Evolutionary conservation across 2,113 vertebrate genomes (phyloP).

Genomic region (Mormyrus lacerda): DNA sequence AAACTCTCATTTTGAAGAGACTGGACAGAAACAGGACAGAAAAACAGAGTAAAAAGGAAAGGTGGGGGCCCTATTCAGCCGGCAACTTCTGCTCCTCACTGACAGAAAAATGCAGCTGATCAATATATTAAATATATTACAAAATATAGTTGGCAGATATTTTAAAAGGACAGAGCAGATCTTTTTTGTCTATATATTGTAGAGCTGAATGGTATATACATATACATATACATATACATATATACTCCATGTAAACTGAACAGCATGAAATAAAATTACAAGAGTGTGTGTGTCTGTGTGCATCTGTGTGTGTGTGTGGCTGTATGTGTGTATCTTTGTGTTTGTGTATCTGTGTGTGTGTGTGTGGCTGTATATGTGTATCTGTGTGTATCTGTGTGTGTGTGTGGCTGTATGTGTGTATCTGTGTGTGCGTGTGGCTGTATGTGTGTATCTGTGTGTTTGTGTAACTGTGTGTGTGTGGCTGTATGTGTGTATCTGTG

Average conservation of each 20-base stretch:
- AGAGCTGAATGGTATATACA: neutral
- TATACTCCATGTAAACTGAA: too few species aligned
- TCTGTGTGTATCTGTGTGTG: too few species aligned
- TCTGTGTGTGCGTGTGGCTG: too few species aligned
- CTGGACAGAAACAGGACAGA: neutral
- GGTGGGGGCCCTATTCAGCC: neutral
- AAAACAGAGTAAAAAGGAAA: neutral
- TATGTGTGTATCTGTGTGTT: too few species aligned
- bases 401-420: too few species aligned
- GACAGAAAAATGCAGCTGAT: neutral
- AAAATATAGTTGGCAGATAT: neutral
- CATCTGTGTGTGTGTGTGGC: too few species aligned
- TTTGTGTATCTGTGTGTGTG: too few species aligned
- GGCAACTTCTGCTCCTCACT: neutral
- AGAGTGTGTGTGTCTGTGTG: slow-evolving; percentile 24
- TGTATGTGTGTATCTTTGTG: too few species aligned
- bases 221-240: too few species aligned
- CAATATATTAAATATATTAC: neutral
- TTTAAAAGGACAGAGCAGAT: neutral
- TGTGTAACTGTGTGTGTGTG: too few species aligned
- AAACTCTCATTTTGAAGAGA: neutral
- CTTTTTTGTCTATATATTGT: neutral
- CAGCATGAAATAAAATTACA: slow-evolving; percentile 25
- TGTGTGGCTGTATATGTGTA: too few species aligned
- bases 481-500: too few species aligned